Conservation (phyloP, 2,797 vertebrate species). For the Acomys russatus region DNA sequence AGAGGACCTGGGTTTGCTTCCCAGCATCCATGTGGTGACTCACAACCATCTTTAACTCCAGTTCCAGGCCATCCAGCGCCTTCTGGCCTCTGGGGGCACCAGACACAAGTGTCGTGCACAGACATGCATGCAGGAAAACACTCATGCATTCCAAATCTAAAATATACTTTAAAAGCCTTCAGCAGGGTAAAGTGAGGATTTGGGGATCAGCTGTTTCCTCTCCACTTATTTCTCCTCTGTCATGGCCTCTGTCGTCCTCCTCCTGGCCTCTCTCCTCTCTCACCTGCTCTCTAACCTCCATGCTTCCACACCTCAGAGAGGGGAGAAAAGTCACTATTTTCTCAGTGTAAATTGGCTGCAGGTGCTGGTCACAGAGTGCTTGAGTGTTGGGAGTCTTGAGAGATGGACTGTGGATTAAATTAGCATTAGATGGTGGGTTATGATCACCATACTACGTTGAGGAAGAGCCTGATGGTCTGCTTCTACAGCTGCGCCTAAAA, state of each 20-base stretch:
- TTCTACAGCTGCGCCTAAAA: neutral
- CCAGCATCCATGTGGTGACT: neutral
- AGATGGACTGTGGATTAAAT: neutral
- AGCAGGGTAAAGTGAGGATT: neutral
- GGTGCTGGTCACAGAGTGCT: constrained; percentile 56
- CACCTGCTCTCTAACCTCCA: neutral
- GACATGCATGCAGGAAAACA: neutral
- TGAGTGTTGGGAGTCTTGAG: constrained; percentile 39
- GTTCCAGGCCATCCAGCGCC: neutral
- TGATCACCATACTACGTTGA: neutral
- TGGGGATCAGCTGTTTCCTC: neutral
- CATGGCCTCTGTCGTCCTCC: neutral
- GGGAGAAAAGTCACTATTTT: constrained; percentile 11
- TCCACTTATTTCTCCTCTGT: neutral
- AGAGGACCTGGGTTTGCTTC: neutral
- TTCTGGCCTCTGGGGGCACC: too few relatives aligned
- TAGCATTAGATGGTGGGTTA: neutral
- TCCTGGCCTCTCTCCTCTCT: neutral
- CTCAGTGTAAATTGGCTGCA: constrained; percentile 51
- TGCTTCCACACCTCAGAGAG: neutral
- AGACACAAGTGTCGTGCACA: neutral
- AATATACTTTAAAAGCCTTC: constrained; percentile 3
- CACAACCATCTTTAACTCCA: neutral
- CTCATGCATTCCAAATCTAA: neutral
- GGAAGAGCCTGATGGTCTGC: neutral